Evolutionary conservation across 2,113 vertebrate genomes (phyloP).

Genomic region (Galemys pyrenaicus): DNA sequence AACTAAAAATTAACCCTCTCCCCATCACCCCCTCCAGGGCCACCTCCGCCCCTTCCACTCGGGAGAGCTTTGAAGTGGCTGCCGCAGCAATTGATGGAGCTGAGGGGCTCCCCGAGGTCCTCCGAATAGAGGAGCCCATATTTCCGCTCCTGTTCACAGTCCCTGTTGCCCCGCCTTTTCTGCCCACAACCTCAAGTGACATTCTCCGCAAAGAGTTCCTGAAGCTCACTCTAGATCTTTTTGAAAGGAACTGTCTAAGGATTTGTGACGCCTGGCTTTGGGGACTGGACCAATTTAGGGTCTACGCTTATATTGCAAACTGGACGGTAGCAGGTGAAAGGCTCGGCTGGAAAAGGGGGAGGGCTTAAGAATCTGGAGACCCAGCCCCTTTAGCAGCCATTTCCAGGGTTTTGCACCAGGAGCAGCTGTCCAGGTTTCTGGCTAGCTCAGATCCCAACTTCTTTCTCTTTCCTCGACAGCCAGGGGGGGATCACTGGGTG

Average conservation of each 20-base stretch:
- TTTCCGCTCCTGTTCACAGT: not conserved
- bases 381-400: conserved; percentile 46
- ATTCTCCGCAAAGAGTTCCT: not conserved
- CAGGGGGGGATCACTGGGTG: rapidly evolving
- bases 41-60: not conserved
- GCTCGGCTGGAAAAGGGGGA: conserved; percentile 20
- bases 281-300: not conserved
- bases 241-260: not conserved
- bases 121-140: conserved; percentile 6
- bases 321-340: conserved; percentile 68
- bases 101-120: conserved; percentile 45
- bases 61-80: not conserved
- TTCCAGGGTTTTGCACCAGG: not conserved
- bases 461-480: not conserved
- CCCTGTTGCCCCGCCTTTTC: not conserved
- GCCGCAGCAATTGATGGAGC: rapidly evolving
- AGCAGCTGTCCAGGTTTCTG: rapidly evolving
- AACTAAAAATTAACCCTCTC: not conserved
- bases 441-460: not conserved
- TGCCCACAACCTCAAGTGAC: not conserved
- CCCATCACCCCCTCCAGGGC: not conserved
- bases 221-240: not conserved
- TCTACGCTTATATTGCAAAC: conserved; percentile 53
- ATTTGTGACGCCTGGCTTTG: not conserved
- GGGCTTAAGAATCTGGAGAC: conserved; percentile 29